Evolutionary conservation across 1,140 invertebrate genomes (phyloP).

Genomic region (Diachasmimorpha longicaudata): DNA sequence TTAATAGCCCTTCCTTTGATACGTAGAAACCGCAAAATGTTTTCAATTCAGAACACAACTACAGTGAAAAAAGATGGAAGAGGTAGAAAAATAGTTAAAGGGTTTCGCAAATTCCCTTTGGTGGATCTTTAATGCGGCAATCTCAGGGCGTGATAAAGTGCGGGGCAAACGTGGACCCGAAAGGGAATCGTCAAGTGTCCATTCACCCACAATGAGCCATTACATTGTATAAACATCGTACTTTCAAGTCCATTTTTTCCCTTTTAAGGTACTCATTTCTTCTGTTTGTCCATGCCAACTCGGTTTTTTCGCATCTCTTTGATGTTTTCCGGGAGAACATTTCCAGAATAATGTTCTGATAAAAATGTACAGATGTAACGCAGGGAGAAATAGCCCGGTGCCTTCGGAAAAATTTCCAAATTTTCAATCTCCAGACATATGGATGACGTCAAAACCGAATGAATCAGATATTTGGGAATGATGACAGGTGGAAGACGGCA

Average conservation of each 20-base stretch:
- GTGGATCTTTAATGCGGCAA: slow-evolving; percentile 64
- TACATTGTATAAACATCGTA: background rate
- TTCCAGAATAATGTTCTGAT: too few relatives aligned
- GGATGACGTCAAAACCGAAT: background rate
- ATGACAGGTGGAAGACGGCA: slow-evolving; percentile 57
- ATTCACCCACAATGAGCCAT: slow-evolving; percentile 1
- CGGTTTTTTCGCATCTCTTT: background rate
- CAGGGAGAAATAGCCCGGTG: too few relatives aligned
- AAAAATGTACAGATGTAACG: background rate
- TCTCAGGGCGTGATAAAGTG: slow-evolving; percentile 63
- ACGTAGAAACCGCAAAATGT: background rate
- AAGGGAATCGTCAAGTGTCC: slow-evolving; percentile 57
- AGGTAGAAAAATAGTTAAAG: background rate
- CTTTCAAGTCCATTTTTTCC: background rate
- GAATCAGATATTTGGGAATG: slow-evolving; percentile 37
- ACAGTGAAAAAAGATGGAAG: background rate
- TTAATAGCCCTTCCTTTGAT: background rate
- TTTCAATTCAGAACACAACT: background rate
- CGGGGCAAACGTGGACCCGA: slow-evolving; percentile 54
- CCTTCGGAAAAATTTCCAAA: background rate
- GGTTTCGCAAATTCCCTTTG: slow-evolving; percentile 54
- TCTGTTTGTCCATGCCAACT: background rate
- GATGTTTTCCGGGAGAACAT: background rate
- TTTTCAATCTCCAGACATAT: background rate
- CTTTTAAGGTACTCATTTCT: background rate